Conservation (phyloP, 2,888 invertebrate genomes). For the Clanis bilineata region DNA sequence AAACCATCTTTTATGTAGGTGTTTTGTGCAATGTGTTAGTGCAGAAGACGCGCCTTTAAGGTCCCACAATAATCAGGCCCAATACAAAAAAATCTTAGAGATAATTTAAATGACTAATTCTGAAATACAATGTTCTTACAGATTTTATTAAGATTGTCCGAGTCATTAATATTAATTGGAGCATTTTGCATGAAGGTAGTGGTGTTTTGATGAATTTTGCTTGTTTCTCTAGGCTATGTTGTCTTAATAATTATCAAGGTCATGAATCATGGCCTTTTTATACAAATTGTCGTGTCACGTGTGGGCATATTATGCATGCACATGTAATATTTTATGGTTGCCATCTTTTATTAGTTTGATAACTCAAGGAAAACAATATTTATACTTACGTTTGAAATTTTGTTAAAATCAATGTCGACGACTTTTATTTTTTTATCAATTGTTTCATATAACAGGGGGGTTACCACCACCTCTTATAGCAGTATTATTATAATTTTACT, state of each 20-base stretch:
- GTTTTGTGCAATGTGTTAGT: too few relatives aligned
- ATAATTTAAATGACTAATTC: too few relatives aligned
- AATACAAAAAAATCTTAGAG: too few relatives aligned
- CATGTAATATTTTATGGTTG: not conserved
- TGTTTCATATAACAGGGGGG: not conserved
- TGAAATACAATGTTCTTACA: too few relatives aligned
- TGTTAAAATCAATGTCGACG: not conserved
- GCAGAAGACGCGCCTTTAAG: too few relatives aligned
- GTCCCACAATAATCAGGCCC: too few relatives aligned
- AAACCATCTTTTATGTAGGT: too few relatives aligned
- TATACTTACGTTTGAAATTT: not conserved
- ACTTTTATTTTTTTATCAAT: conserved; percentile 2
- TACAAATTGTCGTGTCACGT: not conserved
- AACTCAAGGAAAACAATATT: not conserved
- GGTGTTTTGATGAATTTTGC: not conserved
- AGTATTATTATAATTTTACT: too few relatives aligned
- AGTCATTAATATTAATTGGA: too few relatives aligned
- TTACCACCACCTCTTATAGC: too few relatives aligned
- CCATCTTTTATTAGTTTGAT: conserved; percentile 6
- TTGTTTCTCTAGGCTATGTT: not conserved
- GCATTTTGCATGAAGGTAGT: too few relatives aligned
- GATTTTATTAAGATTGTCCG: too few relatives aligned
- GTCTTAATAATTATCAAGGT: not conserved
- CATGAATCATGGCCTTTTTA: not conserved
- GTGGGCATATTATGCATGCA: not conserved